Conservation (phyloP, 2,888 invertebrate genomes). For the Cataglyphis altisquamis region DNA sequence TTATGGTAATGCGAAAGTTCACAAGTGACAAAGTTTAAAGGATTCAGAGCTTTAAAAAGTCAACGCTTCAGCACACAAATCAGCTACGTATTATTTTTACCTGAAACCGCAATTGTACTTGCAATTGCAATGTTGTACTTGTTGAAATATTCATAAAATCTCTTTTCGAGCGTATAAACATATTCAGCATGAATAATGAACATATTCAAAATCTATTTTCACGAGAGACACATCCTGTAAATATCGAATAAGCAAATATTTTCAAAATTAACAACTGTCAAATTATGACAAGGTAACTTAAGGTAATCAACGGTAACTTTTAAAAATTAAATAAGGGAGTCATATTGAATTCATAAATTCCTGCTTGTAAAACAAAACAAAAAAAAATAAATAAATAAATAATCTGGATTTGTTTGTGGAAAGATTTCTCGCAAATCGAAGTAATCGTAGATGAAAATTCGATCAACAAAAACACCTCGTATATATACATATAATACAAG, state of each 20-base stretch:
- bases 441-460: neutral
- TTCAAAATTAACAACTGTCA: neutral
- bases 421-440: neutral
- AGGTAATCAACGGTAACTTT: neutral
- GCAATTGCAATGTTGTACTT: neutral
- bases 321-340: neutral
- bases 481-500: neutral
- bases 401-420: neutral
- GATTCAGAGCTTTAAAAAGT: slow-evolving; percentile 13
- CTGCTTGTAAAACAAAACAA: neutral
- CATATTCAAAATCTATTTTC: neutral
- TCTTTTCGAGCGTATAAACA: too few relatives aligned
- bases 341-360: neutral
- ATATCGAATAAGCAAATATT: neutral
- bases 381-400: neutral
- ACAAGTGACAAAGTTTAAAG: slow-evolving; percentile 25
- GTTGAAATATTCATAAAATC: neutral
- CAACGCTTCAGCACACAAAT: slow-evolving; percentile 5
- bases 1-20: slow-evolving; percentile 49
- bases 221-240: neutral
- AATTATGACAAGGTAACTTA: neutral
- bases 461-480: neutral
- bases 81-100: neutral
- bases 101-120: neutral
- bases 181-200: too few relatives aligned